Evolutionary conservation across 1,140 invertebrate genomes (phyloP), one percentile per base, ranked within the genome.

Genomic region (Tribolium castaneum): DNA sequence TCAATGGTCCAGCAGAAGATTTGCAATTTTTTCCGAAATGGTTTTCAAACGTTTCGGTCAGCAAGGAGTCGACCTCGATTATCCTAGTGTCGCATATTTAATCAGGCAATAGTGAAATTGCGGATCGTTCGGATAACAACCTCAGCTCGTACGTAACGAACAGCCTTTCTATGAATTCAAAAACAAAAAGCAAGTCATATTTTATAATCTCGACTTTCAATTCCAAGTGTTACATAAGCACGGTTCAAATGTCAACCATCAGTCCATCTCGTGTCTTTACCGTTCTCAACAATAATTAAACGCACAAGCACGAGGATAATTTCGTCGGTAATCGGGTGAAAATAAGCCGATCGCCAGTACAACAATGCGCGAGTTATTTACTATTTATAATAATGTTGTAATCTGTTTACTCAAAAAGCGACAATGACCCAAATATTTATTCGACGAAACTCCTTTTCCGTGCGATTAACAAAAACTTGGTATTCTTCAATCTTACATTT

Each of bases 351-450:
- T 34, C 25, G 30, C 39, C 25, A 66, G 12, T 35, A 14, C 30
- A 66, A 66, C 30, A 35, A 66, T 25, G 54, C 59, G n/a, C 30
- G n/a, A 30, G 25, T 66, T 66, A 66, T 66, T 66, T 66, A 66
- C 59, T 66, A 35, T 66, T 66, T 66, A 35, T 34, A 35, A 35
- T 66, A 66, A 66, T 66, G 59, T 66, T 14, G 59, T 35, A 66
- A 66, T 39, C n/a, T 66, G 59, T 66, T 66, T 66, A 66, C 59
- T 66, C 59, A 22, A 72, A 73, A 54, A 73, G 52, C 49, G 71
- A 73, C 71, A 73, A 54, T 73, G 71, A 73, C 71, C 71, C 30
- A 54, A 73, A 73, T 73, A 73, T 73, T 54, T 54, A 73, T 72
- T 54, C n/a, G 19, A 19, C 19, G 22, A 34, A 62, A 34, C 56